These are phyloP conservation scores for Cosmopolites sordidus DNA, from an alignment of 2,888 invertebrate species.

Conservation along the genomic window DNA sequence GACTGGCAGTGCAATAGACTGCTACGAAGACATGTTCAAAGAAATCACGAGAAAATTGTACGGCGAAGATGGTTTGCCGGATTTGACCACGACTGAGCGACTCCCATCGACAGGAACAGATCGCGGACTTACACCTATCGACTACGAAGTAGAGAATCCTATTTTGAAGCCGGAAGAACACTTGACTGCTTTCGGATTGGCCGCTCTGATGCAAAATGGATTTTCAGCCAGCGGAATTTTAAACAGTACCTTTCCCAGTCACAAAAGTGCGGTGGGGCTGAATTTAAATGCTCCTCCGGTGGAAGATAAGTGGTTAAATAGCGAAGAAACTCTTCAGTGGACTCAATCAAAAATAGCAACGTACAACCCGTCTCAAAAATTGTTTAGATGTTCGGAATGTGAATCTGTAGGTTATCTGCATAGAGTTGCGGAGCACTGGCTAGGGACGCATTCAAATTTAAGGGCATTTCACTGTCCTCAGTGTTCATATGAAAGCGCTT, in stretches of 20 bases:
- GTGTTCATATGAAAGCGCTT: constrained; percentile 71
- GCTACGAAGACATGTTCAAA: constrained; percentile 83
- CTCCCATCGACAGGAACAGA: constrained; percentile 40
- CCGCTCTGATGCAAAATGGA: constrained; percentile 72
- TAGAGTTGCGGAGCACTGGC: constrained; percentile 72
- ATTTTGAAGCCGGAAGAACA: constrained; percentile 67
- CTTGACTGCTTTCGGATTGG: constrained; percentile 67
- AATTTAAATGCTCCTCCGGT: constrained; percentile 26
- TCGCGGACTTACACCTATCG: constrained; percentile 47
- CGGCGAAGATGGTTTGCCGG: constrained; percentile 67
- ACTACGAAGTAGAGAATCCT: constrained; percentile 50
- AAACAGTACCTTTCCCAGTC: constrained; percentile 55
- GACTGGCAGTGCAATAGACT: constrained; percentile 60
- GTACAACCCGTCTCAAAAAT: constrained; percentile 71
- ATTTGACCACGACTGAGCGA: constrained; percentile 43
- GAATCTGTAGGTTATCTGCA: constrained; percentile 72
- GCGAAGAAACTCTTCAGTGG: constrained; percentile 68
- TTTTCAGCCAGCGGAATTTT: constrained; percentile 64
- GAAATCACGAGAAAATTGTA: constrained; percentile 89
- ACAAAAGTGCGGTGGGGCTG: constrained; percentile 42
- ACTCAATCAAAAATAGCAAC: constrained; percentile 76
- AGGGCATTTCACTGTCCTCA: constrained; percentile 62
- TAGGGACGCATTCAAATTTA: constrained; percentile 67
- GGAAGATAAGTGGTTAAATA: constrained; percentile 61
- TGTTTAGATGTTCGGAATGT: constrained; percentile 72